phyloP scores from a whole-genome alignment of 2,888 invertebrate species.

The Lasioglossum pauxillum region DNA sequence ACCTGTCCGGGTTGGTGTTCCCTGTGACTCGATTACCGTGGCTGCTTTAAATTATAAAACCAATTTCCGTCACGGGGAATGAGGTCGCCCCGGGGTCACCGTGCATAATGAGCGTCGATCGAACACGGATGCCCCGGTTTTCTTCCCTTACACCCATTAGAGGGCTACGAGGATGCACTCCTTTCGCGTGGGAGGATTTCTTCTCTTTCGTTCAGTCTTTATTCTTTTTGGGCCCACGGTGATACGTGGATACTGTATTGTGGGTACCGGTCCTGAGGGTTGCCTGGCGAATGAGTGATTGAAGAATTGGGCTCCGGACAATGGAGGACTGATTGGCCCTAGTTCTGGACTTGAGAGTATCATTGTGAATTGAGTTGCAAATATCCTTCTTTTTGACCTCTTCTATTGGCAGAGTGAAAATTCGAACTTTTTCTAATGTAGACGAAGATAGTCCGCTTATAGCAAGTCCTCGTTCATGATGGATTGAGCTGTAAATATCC shows the following conservation, averaged over 20 bases:
- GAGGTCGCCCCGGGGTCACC: constrained; percentile 65
- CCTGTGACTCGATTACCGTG: constrained; percentile 67
- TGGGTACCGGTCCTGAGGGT: not conserved
- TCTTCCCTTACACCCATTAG: constrained; percentile 53
- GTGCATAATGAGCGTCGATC: constrained; percentile 75
- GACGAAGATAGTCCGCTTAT: no score
- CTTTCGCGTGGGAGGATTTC: constrained; percentile 34
- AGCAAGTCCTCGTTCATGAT: no score
- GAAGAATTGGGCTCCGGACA: not conserved
- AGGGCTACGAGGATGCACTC: constrained; percentile 64
- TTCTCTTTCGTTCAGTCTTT: not conserved
- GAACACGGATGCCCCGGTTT: constrained; percentile 78
- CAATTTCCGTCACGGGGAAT: constrained; percentile 78
- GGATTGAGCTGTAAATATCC: not conserved
- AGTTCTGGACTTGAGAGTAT: not conserved
- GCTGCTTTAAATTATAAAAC: constrained; percentile 79
- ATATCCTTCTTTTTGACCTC: not conserved
- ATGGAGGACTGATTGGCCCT: not conserved
- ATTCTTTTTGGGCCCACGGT: not conserved
- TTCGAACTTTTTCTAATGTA: not conserved
- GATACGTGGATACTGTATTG: constrained; percentile 8
- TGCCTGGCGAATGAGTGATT: not conserved
- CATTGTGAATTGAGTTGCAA: not conserved
- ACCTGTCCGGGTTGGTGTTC: constrained; percentile 15
- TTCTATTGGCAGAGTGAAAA: not conserved